These are phyloP conservation scores for Endotricha flammealis DNA, from an alignment of 2,888 invertebrate genomes.

Conservation along the genomic window DNA sequence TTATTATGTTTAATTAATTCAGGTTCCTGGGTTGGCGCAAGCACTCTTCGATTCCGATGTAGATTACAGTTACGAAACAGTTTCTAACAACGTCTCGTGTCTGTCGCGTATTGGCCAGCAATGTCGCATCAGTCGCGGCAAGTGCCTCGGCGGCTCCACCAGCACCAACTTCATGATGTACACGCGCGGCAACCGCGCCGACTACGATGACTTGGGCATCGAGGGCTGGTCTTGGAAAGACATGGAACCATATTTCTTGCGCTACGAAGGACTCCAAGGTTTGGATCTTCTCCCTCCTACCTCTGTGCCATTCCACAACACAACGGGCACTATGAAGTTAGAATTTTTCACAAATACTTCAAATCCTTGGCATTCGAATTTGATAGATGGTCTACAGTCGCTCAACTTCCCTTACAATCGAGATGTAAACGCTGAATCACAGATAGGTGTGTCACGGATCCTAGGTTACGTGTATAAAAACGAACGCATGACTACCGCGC, in stretches of 20 bases:
- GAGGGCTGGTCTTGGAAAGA: conserved; percentile 51
- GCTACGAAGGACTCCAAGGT: conserved; percentile 44
- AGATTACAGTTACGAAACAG: conserved; percentile 47
- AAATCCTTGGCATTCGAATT: conserved; percentile 43
- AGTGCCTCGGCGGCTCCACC: conserved; percentile 56
- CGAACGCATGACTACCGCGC: conserved; percentile 46
- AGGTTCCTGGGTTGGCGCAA: conserved; percentile 40
- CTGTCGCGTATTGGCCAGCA: conserved; percentile 29
- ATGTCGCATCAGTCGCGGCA: conserved; percentile 50
- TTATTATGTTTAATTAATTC: no score
- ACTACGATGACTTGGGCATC: conserved; percentile 38
- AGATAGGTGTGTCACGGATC: conserved; percentile 43
- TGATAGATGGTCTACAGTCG: conserved; percentile 30
- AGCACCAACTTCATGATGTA: conserved; percentile 58
- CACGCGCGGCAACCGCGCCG: conserved; percentile 43
- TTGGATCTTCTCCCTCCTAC: conserved; percentile 32
- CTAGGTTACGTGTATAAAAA: conserved; percentile 42
- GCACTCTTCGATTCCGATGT: conserved; percentile 31
- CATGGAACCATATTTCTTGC: conserved; percentile 47
- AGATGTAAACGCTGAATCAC: conserved; percentile 46
- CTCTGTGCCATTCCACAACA: conserved; percentile 48
- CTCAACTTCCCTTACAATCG: conserved; percentile 40
- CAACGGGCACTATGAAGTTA: conserved; percentile 38
- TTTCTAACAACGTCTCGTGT: conserved; percentile 50
- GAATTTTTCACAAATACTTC: conserved; percentile 36